Evolutionary conservation across 2,888 invertebrate genomes (phyloP).

Genomic region (Dendrolimus houi): DNA sequence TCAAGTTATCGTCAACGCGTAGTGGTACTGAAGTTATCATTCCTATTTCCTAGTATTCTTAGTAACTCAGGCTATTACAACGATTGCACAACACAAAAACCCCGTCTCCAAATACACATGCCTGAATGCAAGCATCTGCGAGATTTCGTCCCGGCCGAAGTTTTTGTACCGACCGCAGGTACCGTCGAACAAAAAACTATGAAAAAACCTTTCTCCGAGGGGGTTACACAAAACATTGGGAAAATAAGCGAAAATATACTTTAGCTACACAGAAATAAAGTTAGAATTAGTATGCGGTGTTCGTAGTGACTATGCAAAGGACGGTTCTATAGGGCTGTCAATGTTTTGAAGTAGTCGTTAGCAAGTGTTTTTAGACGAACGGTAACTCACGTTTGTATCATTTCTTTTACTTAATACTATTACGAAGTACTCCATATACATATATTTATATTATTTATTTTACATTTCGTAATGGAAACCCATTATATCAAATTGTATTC

Average conservation of each 20-base stretch:
- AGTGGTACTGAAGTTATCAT: too few species aligned
- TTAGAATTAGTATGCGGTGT: not conserved
- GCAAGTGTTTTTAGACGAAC: too few species aligned
- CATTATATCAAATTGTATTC: too few species aligned
- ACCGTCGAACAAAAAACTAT: conserved; percentile 41
- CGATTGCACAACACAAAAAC: not conserved
- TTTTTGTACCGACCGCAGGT: conserved; percentile 57
- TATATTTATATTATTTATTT: too few species aligned
- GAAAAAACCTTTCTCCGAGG: conserved; percentile 43
- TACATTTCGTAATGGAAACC: too few species aligned
- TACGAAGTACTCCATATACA: too few species aligned
- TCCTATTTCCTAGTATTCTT: too few species aligned
- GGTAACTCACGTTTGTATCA: too few species aligned
- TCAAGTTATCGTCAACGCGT: too few species aligned
- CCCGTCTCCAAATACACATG: not conserved
- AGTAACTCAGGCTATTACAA: too few species aligned
- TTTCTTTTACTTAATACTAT: too few species aligned
- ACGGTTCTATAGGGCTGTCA: not conserved
- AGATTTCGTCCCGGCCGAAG: conserved; percentile 12
- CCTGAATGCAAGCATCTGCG: conserved; percentile 2
- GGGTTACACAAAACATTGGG: conserved; percentile 17
- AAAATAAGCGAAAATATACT: not conserved
- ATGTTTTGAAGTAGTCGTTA: not conserved
- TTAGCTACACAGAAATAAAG: not conserved
- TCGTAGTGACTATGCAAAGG: not conserved